A percentile compares a stretch with the other conserved stretches of the same genome.
Conservation (phyloP, 2,113 vertebrate species). For the Ptilonorhynchus violaceus region DNA sequence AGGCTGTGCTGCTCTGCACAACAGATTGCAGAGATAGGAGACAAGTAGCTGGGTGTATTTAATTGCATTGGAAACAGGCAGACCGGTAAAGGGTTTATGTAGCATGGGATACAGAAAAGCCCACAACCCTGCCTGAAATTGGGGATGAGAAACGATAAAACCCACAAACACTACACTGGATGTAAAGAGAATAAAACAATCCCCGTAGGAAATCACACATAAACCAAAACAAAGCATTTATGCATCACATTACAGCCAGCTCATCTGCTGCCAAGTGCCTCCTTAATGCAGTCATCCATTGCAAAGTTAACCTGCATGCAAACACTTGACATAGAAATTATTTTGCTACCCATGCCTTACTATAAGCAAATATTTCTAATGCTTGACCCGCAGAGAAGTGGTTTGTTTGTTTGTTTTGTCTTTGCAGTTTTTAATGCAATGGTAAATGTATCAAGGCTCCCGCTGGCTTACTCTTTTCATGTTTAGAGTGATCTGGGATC, state of each 20-base stretch:
- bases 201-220: neutral
- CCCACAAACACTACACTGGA: neutral
- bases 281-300: neutral
- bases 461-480: neutral
- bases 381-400: neutral
- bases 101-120: neutral
- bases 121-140: neutral
- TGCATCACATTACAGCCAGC: neutral
- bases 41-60: neutral
- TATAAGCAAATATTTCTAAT: neutral
- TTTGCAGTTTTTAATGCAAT: neutral
- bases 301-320: neutral
- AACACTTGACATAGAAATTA: neutral
- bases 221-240: neutral
- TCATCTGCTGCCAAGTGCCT: neutral
- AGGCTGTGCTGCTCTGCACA: neutral
- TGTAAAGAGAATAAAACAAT: neutral
- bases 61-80: conserved; percentile 25
- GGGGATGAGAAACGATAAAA: neutral
- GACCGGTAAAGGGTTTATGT: conserved; percentile 9
- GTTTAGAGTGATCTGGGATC: neutral
- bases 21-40: neutral
- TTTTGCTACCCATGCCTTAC: neutral
- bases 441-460: neutral
- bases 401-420: neutral